phyloP scores from a whole-genome alignment of 2,888 invertebrate genomes.

The Lasioglossum figueresi region DNA sequence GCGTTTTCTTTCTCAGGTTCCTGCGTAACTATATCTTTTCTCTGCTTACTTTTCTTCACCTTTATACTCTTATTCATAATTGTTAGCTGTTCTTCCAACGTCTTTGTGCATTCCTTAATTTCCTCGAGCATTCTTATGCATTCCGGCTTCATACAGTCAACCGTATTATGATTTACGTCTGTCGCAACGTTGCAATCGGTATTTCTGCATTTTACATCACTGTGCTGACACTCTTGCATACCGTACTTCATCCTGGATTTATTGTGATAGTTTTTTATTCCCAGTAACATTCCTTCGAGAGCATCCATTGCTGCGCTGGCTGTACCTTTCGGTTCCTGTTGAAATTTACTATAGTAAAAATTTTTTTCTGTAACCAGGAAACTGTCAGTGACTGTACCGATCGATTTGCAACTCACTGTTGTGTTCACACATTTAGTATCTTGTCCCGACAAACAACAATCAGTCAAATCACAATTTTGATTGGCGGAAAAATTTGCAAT shows the following conservation, averaged over 20 bases:
- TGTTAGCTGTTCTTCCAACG: conserved; percentile 63
- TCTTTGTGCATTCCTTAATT: conserved; percentile 64
- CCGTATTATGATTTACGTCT: background rate
- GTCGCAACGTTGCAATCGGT: background rate
- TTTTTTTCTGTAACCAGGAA: background rate
- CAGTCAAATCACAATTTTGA: background rate
- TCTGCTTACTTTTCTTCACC: conserved; percentile 6
- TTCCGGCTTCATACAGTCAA: conserved; percentile 21
- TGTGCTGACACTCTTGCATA: background rate
- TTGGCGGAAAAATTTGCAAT: background rate
- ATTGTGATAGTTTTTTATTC: conserved; percentile 9
- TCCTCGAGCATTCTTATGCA: conserved; percentile 61
- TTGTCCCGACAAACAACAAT: background rate
- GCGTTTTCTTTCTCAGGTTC: conserved; percentile 49
- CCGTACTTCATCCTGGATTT: background rate
- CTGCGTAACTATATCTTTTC: conserved; percentile 40
- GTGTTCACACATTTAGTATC: background rate
- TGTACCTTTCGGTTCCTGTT: background rate
- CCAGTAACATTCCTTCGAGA: conserved; percentile 7
- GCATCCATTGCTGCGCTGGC: conserved; percentile 4
- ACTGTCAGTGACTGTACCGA: background rate
- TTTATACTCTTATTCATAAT: conserved; percentile 61
- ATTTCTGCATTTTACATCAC: background rate
- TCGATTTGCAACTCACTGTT: conserved; percentile 5
- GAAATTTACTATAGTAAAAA: background rate